Conservation (phyloP, 1,140 invertebrate genomes). For the Bradynema listronoti region DNA sequence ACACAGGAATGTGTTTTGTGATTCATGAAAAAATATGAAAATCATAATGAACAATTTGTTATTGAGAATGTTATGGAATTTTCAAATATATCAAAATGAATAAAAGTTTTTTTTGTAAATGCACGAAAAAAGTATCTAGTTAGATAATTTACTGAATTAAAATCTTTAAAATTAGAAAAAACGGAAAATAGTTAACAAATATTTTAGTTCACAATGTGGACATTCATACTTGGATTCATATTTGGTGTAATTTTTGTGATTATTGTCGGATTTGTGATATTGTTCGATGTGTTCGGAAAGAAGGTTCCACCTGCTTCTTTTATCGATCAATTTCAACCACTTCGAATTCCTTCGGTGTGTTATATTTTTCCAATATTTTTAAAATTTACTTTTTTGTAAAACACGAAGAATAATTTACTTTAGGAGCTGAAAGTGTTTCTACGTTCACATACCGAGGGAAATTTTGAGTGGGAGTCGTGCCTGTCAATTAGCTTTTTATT, state of each 20-base stretch:
- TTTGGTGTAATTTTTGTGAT: conserved; percentile 30
- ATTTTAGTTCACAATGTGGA: conserved; percentile 5
- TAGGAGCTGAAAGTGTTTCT: conserved; percentile 45
- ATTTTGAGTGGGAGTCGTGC: conserved; percentile 44
- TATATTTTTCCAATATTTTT: conserved; percentile 1
- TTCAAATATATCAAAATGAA: too few species aligned
- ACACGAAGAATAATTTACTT: conserved; percentile 5
- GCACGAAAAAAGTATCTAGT: too few species aligned
- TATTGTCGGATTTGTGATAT: conserved; percentile 9
- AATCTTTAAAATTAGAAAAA: too few species aligned
- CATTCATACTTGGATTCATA: conserved; percentile 29
- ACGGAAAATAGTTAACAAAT: too few species aligned
- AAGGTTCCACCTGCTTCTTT: conserved; percentile 7
- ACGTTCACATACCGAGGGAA: conserved; percentile 43
- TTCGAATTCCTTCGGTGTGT: conserved; percentile 37
- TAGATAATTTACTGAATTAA: too few species aligned
- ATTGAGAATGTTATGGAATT: too few species aligned
- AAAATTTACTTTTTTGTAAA: neutral
- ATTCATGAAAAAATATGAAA: too few species aligned
- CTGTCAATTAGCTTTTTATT: conserved; percentile 40
- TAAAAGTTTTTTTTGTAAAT: too few species aligned
- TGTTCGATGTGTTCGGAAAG: conserved; percentile 27
- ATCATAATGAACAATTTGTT: too few species aligned
- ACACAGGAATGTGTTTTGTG: too few species aligned
- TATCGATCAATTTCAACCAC: conserved; percentile 39